These are phyloP conservation scores for Uria aalge DNA, from an alignment of 2,113 vertebrate genomes.

Conservation along the genomic window DNA sequence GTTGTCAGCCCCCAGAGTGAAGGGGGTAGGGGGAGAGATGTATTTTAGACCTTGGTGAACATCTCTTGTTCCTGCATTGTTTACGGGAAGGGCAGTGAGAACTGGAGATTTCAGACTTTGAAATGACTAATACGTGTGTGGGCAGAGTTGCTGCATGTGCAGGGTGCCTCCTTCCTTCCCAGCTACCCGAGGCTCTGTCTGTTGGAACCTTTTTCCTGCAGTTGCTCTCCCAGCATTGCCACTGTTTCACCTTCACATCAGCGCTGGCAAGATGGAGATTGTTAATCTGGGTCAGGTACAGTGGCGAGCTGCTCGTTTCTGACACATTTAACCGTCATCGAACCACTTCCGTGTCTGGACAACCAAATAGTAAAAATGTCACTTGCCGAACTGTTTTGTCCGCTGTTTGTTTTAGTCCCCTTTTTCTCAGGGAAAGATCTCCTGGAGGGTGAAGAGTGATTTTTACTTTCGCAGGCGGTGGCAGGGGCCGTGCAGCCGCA, in stretches of 20 bases:
- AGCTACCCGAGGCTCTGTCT: not conserved
- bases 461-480: not conserved
- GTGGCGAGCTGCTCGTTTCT: not conserved
- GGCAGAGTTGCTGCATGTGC: not conserved
- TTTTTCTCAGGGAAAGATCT: not conserved
- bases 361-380: not conserved
- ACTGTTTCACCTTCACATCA: not conserved
- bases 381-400: not conserved
- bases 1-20: not conserved
- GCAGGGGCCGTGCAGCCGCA: fast-evolving
- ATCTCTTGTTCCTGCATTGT: not conserved
- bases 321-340: not conserved
- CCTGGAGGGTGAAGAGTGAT: not conserved
- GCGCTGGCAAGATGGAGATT: not conserved
- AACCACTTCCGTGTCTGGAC: not conserved
- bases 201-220: not conserved
- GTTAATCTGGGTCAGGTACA: not conserved
- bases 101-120: not conserved
- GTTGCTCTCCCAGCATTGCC: not conserved
- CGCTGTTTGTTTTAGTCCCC: not conserved
- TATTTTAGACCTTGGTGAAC: not conserved
- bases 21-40: not conserved
- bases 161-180: not conserved
- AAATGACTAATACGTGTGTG: not conserved
- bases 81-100: not conserved